Evolutionary conservation across 2,888 invertebrate species (phyloP).

Genomic region (Geotrupes spiniger): DNA sequence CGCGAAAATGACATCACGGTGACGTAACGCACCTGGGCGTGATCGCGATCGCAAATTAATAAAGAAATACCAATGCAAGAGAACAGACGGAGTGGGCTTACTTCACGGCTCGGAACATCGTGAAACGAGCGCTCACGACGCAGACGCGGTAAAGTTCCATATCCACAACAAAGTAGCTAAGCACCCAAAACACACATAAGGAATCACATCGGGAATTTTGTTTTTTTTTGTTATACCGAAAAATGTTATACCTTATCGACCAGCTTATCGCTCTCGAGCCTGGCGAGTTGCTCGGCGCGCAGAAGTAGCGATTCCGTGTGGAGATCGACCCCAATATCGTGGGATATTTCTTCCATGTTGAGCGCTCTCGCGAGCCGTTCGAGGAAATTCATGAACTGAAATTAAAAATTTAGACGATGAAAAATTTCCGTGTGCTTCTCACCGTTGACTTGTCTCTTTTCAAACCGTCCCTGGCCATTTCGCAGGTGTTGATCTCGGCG

Average conservation of each 20-base stretch:
- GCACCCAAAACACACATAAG: conserved; percentile 29
- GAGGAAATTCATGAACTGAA: conserved; percentile 76
- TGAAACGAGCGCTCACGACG: conserved; percentile 77
- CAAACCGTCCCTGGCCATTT: conserved; percentile 68
- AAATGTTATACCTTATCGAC: conserved; percentile 66
- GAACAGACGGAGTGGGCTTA: conserved; percentile 51
- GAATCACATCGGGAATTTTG: conserved; percentile 7
- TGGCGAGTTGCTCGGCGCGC: conserved; percentile 79
- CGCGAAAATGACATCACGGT: too few species aligned
- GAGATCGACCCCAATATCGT: conserved; percentile 77
- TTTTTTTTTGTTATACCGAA: background rate
- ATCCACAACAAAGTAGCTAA: conserved; percentile 70
- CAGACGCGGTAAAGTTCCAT: conserved; percentile 70
- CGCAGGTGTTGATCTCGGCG: conserved; percentile 71
- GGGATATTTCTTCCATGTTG: conserved; percentile 80
- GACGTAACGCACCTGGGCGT: too few species aligned
- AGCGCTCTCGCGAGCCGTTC: conserved; percentile 79
- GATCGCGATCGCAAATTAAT: background rate
- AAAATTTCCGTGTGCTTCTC: too few species aligned
- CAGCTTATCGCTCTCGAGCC: conserved; percentile 77
- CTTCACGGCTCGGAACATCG: conserved; percentile 78
- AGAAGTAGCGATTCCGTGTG: conserved; percentile 81
- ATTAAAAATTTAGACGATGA: too few species aligned
- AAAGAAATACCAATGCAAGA: background rate
- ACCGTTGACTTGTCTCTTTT: conserved; percentile 77